Conservation (phyloP, 2,888 invertebrate species). For the Linnaemya vulpina region DNA sequence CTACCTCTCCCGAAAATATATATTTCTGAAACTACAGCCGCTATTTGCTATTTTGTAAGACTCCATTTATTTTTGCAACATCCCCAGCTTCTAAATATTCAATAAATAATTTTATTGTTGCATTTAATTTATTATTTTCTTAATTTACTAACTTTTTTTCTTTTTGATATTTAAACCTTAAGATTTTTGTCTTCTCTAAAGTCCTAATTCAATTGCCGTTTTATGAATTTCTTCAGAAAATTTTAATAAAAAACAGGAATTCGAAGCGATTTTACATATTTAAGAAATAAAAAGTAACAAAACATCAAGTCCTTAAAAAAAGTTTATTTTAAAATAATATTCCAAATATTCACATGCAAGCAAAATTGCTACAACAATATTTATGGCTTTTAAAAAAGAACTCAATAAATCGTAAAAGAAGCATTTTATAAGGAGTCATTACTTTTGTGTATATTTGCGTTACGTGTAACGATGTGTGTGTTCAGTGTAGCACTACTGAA, state of each 20-base stretch:
- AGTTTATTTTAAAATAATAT: constrained; percentile 28
- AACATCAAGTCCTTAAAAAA: constrained; percentile 15
- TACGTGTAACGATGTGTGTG: neutral
- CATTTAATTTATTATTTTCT: no score
- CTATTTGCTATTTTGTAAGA: no score
- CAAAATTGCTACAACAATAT: constrained; percentile 29
- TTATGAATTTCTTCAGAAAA: neutral
- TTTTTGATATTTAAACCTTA: no score
- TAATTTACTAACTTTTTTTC: no score
- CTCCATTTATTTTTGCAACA: no score
- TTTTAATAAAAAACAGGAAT: no score
- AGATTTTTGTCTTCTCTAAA: no score
- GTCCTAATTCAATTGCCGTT: no score
- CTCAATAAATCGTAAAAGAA: constrained; percentile 47
- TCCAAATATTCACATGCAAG: constrained; percentile 26
- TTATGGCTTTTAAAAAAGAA: constrained; percentile 39
- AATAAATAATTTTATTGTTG: no score
- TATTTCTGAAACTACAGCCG: no score
- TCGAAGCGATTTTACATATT: constrained; percentile 4
- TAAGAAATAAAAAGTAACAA: neutral
- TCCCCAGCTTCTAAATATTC: no score
- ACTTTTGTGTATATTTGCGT: constrained; percentile 27
- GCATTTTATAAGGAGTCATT: constrained; percentile 58
- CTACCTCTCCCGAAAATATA: no score
- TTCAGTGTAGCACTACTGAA: constrained; percentile 48